Conservation (phyloP, 2,888 invertebrate genomes). For the Noctuana brunneofusca region DNA sequence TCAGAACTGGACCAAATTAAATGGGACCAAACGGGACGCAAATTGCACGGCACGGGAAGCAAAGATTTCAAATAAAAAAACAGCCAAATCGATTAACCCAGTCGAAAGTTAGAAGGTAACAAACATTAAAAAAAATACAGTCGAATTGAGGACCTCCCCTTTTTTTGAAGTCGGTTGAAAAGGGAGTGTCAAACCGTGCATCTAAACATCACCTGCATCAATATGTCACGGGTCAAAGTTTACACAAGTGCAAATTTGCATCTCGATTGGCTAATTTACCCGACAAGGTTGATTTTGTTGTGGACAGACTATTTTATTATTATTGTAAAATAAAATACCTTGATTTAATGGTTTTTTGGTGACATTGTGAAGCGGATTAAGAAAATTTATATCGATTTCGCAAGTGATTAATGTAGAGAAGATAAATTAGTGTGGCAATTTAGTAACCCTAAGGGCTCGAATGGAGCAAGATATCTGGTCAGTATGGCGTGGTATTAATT, state of each 20-base stretch:
- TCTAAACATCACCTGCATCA: neutral
- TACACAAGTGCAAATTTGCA: constrained; percentile 48
- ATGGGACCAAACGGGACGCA: too few relatives aligned
- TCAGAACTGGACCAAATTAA: too few relatives aligned
- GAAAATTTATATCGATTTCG: constrained; percentile 13
- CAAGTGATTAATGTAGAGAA: constrained; percentile 2
- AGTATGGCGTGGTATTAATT: neutral
- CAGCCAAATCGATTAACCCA: too few relatives aligned
- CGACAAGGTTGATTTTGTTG: constrained; percentile 38
- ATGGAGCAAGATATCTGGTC: neutral
- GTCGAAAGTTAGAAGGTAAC: too few relatives aligned
- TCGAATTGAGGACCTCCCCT: too few relatives aligned
- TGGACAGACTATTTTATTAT: constrained; percentile 6
- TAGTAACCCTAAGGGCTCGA: neutral
- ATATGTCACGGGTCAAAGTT: constrained; percentile 45
- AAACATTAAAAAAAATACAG: too few relatives aligned
- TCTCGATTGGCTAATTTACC: constrained; percentile 42
- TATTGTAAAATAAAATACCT: neutral
- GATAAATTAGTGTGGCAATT: neutral
- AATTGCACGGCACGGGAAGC: too few relatives aligned
- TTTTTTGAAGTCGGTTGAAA: too few relatives aligned
- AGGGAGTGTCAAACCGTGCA: neutral
- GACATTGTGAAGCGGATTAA: constrained; percentile 5
- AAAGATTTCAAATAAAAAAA: too few relatives aligned
- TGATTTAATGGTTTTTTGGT: constrained; percentile 14